Conservation (phyloP, 1,140 invertebrate species). For the Brachystomella parvula region DNA sequence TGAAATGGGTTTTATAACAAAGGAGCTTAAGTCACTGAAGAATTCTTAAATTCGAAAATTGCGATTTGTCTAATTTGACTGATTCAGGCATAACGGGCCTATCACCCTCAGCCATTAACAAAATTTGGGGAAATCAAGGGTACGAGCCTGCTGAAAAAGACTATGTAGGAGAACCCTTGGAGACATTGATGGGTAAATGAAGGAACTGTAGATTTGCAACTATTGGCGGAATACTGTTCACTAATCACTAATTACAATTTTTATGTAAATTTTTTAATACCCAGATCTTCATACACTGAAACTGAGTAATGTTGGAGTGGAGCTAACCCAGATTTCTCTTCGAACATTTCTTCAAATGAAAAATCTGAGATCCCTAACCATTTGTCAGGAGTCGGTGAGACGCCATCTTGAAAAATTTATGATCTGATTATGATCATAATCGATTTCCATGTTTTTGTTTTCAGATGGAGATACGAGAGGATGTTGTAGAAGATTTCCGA, state of each 20-base stretch:
- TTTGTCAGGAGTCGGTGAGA: background rate
- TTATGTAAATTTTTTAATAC: too few species aligned
- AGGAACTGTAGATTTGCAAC: background rate
- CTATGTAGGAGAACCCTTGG: background rate
- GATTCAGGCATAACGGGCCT: constrained; percentile 11
- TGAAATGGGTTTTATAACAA: background rate
- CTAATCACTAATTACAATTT: background rate
- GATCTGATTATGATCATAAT: background rate
- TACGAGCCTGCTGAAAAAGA: background rate
- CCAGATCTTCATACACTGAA: background rate
- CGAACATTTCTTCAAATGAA: background rate
- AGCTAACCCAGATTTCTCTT: background rate
- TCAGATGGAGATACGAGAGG: background rate
- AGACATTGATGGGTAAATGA: background rate
- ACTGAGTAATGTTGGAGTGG: background rate
- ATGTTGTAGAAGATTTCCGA: background rate
- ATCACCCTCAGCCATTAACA: background rate
- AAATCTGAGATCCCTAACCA: background rate
- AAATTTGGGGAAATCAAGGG: background rate
- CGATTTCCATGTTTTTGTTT: background rate
- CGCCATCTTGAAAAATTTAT: background rate
- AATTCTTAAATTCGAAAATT: constrained; percentile 2
- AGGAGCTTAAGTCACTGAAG: background rate
- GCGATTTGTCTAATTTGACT: constrained; percentile 1
- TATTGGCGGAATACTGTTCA: background rate